Percentiles rank a stretch among this genome's conserved stretches.
Conservation (phyloP, 2,888 invertebrate species). For the Amphipyra berbera region DNA sequence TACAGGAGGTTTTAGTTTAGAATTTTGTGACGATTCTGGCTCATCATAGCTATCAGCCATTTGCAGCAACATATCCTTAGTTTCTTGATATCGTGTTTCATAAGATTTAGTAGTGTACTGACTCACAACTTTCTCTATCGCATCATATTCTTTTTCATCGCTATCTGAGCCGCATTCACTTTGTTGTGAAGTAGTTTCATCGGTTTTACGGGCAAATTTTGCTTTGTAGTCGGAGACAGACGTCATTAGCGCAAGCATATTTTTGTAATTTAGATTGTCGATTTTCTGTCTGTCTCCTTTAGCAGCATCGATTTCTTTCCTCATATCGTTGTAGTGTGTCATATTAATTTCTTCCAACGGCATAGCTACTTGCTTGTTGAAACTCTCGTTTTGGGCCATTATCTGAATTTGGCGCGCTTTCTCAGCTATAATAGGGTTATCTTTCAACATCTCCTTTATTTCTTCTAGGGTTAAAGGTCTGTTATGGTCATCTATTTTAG, state of each 20-base stretch:
- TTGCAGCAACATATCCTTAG: constrained; percentile 79
- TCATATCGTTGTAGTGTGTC: constrained; percentile 70
- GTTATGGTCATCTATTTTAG: constrained; percentile 73
- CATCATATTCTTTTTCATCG: constrained; percentile 76
- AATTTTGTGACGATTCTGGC: constrained; percentile 47
- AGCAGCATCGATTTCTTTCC: constrained; percentile 73
- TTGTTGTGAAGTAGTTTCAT: constrained; percentile 42
- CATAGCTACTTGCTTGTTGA: constrained; percentile 65
- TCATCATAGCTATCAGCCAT: constrained; percentile 80
- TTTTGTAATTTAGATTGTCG: constrained; percentile 76
- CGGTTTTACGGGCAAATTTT: constrained; percentile 49
- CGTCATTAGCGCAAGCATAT: constrained; percentile 78
- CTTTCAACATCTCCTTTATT: constrained; percentile 75
- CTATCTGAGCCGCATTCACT: constrained; percentile 56
- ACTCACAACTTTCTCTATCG: constrained; percentile 80
- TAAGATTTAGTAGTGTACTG: constrained; percentile 83
- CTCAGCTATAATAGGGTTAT: constrained; percentile 78
- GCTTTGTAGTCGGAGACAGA: constrained; percentile 69
- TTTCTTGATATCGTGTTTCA: constrained; percentile 82
- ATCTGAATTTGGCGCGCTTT: constrained; percentile 86
- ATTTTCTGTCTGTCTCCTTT: constrained; percentile 70
- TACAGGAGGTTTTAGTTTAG: constrained; percentile 35
- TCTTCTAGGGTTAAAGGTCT: constrained; percentile 75
- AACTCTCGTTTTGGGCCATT: constrained; percentile 61
- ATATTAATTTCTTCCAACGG: constrained; percentile 79